phyloP scores from a whole-genome alignment of 1,140 invertebrate species.

The Globodera ellingtonae region DNA sequence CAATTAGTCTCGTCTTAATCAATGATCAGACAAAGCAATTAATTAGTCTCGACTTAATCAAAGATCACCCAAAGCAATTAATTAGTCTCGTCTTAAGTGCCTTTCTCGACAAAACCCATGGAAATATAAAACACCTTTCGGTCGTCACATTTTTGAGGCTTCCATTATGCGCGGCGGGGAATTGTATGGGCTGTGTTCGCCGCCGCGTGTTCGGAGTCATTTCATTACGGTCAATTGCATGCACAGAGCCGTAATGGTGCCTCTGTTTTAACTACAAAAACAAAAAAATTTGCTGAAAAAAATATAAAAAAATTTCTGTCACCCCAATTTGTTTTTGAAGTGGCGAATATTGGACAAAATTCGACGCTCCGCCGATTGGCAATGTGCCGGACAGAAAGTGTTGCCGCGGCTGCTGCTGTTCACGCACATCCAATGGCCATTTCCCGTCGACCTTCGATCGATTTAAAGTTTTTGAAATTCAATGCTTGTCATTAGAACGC shows the following conservation, averaged over 20 bases:
- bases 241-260: not conserved
- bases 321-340: not conserved
- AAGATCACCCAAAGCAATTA: too few relatives aligned
- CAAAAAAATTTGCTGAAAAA: not conserved
- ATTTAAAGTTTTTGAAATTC: too few relatives aligned
- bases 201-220: not conserved
- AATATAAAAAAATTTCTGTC: not conserved
- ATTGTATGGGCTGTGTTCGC: conserved; percentile 25
- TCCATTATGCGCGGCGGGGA: not conserved
- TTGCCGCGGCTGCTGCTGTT: conserved; percentile 5
- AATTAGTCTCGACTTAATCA: too few relatives aligned
- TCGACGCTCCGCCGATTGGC: not conserved
- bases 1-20: too few relatives aligned
- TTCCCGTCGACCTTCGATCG: not conserved
- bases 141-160: not conserved
- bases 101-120: too few relatives aligned
- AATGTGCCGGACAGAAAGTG: not conserved
- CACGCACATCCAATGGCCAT: not conserved
- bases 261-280: not conserved
- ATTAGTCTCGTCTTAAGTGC: too few relatives aligned
- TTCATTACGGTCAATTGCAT: not conserved
- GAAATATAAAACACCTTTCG: not conserved
- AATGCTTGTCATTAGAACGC: too few relatives aligned
- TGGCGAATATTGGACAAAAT: not conserved
- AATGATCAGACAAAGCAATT: too few relatives aligned